Conservation (phyloP, 2,113 vertebrate genomes). For the Apaloderma vittatum region DNA sequence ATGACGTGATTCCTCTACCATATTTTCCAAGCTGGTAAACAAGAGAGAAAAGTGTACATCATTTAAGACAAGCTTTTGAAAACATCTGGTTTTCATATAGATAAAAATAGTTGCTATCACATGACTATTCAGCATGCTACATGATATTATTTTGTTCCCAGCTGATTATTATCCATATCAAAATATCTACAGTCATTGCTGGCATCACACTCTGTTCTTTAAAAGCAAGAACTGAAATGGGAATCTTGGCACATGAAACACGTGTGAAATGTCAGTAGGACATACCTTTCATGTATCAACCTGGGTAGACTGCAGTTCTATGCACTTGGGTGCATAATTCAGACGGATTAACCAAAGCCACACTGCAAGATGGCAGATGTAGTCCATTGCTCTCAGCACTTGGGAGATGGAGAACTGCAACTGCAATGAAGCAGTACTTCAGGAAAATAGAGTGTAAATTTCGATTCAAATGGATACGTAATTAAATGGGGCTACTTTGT, state of each 20-base stretch:
- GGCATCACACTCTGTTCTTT: neutral
- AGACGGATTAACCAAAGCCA: neutral
- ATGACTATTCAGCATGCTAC: neutral
- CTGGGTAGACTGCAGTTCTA: neutral
- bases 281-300: neutral
- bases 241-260: neutral
- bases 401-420: neutral
- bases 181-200: neutral
- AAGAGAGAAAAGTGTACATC: slow-evolving; percentile 10
- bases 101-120: slow-evolving; percentile 19
- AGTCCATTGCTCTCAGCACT: neutral
- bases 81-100: slow-evolving; percentile 2
- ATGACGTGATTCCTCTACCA: neutral
- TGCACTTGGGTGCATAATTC: neutral
- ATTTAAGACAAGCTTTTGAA: neutral
- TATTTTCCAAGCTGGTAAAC: slow-evolving; percentile 13
- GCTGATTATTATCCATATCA: neutral
- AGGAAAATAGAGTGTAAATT: neutral
- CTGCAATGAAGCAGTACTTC: neutral
- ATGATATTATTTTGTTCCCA: neutral
- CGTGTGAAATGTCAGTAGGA: neutral
- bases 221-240: neutral
- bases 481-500: neutral
- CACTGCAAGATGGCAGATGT: neutral
- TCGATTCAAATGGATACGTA: neutral